Conservation (phyloP, 2,888 invertebrate genomes). For the Leptarthrus brevirostris region DNA sequence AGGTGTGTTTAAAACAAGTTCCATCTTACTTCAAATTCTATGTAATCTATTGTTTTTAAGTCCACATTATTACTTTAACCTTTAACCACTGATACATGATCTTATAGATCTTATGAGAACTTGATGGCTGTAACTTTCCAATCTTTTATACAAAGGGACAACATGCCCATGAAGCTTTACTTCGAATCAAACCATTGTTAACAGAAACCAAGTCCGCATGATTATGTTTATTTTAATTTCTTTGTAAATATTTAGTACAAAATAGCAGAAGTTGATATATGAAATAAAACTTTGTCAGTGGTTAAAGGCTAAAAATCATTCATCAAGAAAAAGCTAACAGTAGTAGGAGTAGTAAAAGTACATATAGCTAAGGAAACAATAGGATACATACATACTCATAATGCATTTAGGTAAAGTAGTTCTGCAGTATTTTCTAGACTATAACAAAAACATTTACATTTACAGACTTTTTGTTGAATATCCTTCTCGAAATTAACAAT, state of each 20-base stretch:
- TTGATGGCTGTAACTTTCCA: too few relatives aligned
- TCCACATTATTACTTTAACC: slow-evolving; percentile 9
- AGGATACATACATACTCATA: slow-evolving; percentile 14
- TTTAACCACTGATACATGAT: too few relatives aligned
- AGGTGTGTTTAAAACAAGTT: slow-evolving; percentile 23
- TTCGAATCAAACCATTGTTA: too few relatives aligned
- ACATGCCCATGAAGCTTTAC: too few relatives aligned
- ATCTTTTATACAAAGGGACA: too few relatives aligned
- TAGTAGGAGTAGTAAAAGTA: slow-evolving; percentile 4
- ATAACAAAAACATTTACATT: slow-evolving; percentile 32
- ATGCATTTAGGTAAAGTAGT: background rate
- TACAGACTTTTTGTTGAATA: slow-evolving; percentile 36
- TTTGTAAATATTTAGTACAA: too few relatives aligned
- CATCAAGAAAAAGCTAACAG: background rate
- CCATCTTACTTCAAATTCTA: background rate
- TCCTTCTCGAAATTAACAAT: slow-evolving; percentile 36
- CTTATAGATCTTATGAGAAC: too few relatives aligned
- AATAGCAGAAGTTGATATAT: too few relatives aligned
- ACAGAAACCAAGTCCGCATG: too few relatives aligned
- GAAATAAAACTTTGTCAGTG: too few relatives aligned
- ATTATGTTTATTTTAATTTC: too few relatives aligned
- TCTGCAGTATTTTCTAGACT: background rate
- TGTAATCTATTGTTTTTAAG: slow-evolving; percentile 25
- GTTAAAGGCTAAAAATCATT: too few relatives aligned
- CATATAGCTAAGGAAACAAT: slow-evolving; percentile 15